phyloP scores from a whole-genome alignment of 2,888 invertebrate species.

The Aethes cnicana region DNA sequence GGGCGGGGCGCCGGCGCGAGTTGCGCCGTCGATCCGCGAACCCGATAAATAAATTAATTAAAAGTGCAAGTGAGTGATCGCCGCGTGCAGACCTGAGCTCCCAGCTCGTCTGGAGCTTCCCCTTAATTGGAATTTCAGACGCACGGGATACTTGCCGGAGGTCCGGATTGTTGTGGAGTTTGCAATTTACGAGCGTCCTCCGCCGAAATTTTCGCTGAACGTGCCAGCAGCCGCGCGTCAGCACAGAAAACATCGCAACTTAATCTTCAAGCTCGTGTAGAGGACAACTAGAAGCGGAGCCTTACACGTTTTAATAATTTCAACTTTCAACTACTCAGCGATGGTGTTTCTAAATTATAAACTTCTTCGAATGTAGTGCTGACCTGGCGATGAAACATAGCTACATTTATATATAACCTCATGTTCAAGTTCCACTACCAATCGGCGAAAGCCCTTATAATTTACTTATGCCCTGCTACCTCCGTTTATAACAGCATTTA shows the following conservation, averaged over 20 bases:
- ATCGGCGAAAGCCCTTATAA: no score
- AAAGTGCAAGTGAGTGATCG: constrained; percentile 83
- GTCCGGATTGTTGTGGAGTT: constrained; percentile 56
- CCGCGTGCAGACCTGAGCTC: constrained; percentile 65
- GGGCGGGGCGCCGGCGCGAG: constrained; percentile 73
- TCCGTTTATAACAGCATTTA: no score
- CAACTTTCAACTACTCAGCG: not conserved
- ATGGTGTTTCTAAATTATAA: not conserved
- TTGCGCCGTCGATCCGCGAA: constrained; percentile 81
- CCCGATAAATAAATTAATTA: constrained; percentile 83
- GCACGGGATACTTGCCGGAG: constrained; percentile 52
- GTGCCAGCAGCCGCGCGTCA: constrained; percentile 31
- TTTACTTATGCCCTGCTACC: no score
- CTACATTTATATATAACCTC: no score
- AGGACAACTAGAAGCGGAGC: no score
- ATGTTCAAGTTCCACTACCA: no score
- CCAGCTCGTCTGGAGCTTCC: constrained; percentile 64
- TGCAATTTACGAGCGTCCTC: constrained; percentile 50
- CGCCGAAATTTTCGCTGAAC: constrained; percentile 36
- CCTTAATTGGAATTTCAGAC: constrained; percentile 75
- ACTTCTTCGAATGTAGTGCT: no score
- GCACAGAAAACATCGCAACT: not conserved
- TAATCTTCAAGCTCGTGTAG: no score
- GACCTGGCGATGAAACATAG: no score
- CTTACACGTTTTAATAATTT: no score